phyloP scores from a whole-genome alignment of 2,113 vertebrate species.

The Colaptes auratus region DNA sequence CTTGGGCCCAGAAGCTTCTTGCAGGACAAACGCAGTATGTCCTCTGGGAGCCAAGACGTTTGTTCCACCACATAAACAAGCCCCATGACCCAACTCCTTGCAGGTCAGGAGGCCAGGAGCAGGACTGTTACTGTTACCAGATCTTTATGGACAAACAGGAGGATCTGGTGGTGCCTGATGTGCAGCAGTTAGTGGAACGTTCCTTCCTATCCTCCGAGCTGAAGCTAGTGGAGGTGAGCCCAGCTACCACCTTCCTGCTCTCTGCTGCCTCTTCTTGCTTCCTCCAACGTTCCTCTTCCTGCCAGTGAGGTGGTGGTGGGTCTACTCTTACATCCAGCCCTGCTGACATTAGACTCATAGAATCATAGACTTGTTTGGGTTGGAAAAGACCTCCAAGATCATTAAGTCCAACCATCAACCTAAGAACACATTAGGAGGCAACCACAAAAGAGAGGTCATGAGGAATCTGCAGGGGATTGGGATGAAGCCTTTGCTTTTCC shows the following conservation, averaged over 20 bases:
- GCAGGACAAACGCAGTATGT: rapidly evolving
- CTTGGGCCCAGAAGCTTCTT: not conserved
- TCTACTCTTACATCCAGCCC: not conserved
- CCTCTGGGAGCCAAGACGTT: not conserved
- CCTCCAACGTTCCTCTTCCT: not conserved
- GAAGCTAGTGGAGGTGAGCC: conserved; percentile 84
- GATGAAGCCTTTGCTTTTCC: not conserved
- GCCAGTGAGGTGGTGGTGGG: not conserved
- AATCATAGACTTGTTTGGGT: no score
- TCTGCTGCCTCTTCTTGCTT: not conserved
- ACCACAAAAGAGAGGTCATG: not conserved
- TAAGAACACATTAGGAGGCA: not conserved
- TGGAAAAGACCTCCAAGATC: no score
- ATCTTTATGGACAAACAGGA: conserved; percentile 90
- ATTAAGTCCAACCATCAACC: no score
- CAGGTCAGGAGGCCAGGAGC: conserved; percentile 77
- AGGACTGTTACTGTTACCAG: conserved; percentile 89
- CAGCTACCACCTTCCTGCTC: not conserved
- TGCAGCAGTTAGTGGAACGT: conserved; percentile 89
- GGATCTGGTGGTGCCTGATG: conserved; percentile 83
- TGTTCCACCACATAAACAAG: not conserved
- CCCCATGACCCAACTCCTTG: not conserved
- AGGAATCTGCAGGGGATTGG: not conserved
- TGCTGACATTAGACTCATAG: not conserved
- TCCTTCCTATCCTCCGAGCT: conserved; percentile 84